Base-by-base conservation (phyloP, 2,888 invertebrate species). In the Timema cristinae region DNA sequence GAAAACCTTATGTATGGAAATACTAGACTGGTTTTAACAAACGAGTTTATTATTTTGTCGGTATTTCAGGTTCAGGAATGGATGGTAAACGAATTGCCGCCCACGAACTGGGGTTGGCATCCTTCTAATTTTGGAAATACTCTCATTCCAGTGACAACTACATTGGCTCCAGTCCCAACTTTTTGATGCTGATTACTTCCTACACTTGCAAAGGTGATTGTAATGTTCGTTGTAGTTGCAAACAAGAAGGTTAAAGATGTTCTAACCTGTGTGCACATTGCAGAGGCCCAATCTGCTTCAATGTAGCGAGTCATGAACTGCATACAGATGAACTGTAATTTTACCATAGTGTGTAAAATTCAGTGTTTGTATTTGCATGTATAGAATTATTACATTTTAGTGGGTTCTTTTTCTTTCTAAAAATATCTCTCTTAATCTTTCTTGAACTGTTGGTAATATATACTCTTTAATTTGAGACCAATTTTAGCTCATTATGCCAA, bases 1-100 rank as follows among this genome's bases (percentile, higher is more conserved):
- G n/a, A 8, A 32, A 16, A 13, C 32, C 32, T 32, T 32, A 32
- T 32, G 32, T 32, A 32, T 32, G 32, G 4, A 32, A 32, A 32
- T 32, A 32, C 32, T 32, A n/a, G n/a, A 59, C 15, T 59, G 32
- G 54, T n/a, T 11, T 11, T 59, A 11, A 59, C 59, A n/a, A 7
- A n/a, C 59, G 8, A n/a, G 59, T 11, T 15, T n/a, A 15, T 13
- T 16, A 59, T n/a, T 59, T 59, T 59, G 15, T 59, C 59, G 15
- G 59, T 59, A 59, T 59, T 59, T 59, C 59, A 59, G n/a, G 13
- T 59, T 11, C 8, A 59, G 59, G 59, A 59, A 59, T n/a, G 9
- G 9, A 2, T 8, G 59, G 59, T 13, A 13, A 59, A 59, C 32
- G 59, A n/a, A 59, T 59, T 59, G 59, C 59, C 15, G 1, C 15